Evolutionary conservation across 2,113 vertebrate species (phyloP).

Genomic region (Phrynosoma blainvillii): DNA sequence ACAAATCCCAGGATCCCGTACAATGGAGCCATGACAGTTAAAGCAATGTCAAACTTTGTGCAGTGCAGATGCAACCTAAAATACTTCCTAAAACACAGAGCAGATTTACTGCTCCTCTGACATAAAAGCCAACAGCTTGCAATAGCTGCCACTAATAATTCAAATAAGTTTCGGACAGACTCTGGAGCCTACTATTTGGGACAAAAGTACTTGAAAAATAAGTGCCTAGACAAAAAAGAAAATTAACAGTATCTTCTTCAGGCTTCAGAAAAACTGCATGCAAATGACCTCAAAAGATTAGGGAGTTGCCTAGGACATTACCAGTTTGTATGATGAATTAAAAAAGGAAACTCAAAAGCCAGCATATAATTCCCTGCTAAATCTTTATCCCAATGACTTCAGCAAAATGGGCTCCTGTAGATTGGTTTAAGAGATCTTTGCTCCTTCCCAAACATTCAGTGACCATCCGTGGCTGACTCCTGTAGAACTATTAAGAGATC

Average conservation of each 20-base stretch:
- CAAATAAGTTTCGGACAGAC: background rate
- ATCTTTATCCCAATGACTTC: background rate
- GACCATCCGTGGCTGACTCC: slow-evolving; percentile 1
- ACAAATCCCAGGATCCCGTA: too few relatives aligned
- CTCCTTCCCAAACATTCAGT: slow-evolving; percentile 5
- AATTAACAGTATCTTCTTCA: background rate
- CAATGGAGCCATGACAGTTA: too few relatives aligned
- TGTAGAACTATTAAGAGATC: slow-evolving; percentile 9
- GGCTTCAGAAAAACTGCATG: background rate
- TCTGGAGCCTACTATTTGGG: background rate
- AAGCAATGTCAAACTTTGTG: too few relatives aligned
- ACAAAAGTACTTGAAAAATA: background rate
- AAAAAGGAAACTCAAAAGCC: background rate
- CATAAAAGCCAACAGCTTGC: too few relatives aligned
- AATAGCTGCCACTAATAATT: too few relatives aligned
- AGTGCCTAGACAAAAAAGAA: background rate
- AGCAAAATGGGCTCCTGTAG: background rate
- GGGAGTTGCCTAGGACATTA: background rate
- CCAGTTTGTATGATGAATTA: background rate
- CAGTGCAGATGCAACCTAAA: too few relatives aligned
- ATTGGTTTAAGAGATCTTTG: slow-evolving; percentile 4
- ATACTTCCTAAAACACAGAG: too few relatives aligned
- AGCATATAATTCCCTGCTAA: background rate
- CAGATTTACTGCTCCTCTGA: too few relatives aligned
- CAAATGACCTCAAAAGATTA: background rate